Evolutionary conservation across 2,113 vertebrate species (phyloP), one percentile per base, ranked within the genome.

Genomic region (Fukomys damarensis): DNA sequence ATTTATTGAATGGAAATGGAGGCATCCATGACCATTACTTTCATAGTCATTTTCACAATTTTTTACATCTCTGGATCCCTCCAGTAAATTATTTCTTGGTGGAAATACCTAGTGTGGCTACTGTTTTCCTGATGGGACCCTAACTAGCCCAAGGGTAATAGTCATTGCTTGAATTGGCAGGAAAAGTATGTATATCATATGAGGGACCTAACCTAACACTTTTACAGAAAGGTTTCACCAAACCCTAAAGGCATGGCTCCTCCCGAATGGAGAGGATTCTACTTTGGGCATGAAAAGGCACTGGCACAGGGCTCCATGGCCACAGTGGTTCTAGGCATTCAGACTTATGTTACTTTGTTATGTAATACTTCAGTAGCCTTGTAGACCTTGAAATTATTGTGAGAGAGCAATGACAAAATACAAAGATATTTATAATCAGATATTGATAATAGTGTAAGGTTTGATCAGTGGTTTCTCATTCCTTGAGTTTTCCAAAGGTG

Each of bases 41-140:
- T 61, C 17, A 54, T 20, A 86, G 79, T 66, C 30, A 3, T 86
- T n/a, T 43, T 7, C 56, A 76, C 3, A 41, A 11, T 79, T 91
- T 74, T 91, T 26, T 30, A 58, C 24, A 30, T 65, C n/a, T 66
- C 26, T 7, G 49, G 74, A n/a, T 96, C 24, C n/a, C 12, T 82
- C 46, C 74, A 35, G 81, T 89, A 86, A 89, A 32, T 65, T 5
- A 86, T 83, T 94, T 89, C 68, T 87, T 90, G 76, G 35, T 65
- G 92, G 38, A 54, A 87, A 80, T 94, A 20, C 28, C 8, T 72
- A 54, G 46, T 9, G 2, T 74, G 24, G 14, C 76, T 95, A 77
- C 28, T 84, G 17, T 92, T 86, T 94, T 84, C 28, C 63, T 80
- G 19, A 30, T 20, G 8, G 5, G 52, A 58, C 3, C 28, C 59